A percentile compares a stretch with the other conserved stretches of the same genome.
Conservation (phyloP, 2,888 invertebrate genomes). For the Malthinus flaveolus region DNA sequence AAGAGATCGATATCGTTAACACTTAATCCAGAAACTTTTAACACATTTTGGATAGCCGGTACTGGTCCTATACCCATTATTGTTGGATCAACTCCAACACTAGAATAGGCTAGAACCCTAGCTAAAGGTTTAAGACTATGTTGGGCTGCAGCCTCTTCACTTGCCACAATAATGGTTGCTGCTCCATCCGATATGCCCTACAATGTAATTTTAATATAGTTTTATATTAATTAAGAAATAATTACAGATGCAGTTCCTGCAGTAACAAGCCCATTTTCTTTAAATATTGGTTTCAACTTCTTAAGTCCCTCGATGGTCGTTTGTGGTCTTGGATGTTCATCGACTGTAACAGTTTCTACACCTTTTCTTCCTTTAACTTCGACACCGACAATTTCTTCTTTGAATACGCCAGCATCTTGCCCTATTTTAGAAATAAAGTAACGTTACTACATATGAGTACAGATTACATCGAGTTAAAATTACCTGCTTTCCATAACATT, state of each 20-base stretch:
- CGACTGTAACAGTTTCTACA: slow-evolving; percentile 75
- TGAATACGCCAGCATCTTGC: slow-evolving; percentile 85
- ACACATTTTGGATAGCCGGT: slow-evolving; percentile 85
- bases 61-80: slow-evolving; percentile 99
- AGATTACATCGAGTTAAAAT: slow-evolving; percentile 16
- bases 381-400: slow-evolving; percentile 86
- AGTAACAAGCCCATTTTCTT: slow-evolving; percentile 92
- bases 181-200: slow-evolving; percentile 99
- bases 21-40: slow-evolving; percentile 76
- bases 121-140: slow-evolving; percentile 87
- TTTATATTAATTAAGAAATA: slow-evolving; percentile 23
- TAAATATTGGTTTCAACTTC: slow-evolving; percentile 88
- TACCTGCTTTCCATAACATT: slow-evolving; percentile 82
- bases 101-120: slow-evolving; percentile 87
- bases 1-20: slow-evolving; percentile 89
- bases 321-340: slow-evolving; percentile 93
- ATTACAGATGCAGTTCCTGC: slow-evolving; percentile 93
- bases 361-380: slow-evolving; percentile 82
- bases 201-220: slow-evolving; percentile 14
- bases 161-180: slow-evolving; percentile 86
- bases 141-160: slow-evolving; percentile 83
- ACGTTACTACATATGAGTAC: neutral
- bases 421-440: slow-evolving; percentile 60
- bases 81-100: slow-evolving; percentile 93
- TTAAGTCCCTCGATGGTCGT: slow-evolving; percentile 83